Evolutionary conservation across 2,888 invertebrate genomes (phyloP), one percentile per base, ranked within the genome.

Genomic region (Rhagium mordax): DNA sequence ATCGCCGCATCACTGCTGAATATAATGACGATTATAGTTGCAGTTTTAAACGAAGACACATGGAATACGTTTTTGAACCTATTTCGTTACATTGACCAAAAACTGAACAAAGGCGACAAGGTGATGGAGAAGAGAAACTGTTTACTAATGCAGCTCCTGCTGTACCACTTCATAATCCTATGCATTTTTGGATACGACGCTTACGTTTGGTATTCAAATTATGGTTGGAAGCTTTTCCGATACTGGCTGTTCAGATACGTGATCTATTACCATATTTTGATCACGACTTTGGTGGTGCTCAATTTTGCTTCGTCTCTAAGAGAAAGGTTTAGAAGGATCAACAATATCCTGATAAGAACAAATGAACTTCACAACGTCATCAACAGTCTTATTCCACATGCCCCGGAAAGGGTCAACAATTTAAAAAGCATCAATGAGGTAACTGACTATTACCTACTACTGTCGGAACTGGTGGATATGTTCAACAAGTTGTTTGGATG

Each of bases 401-500:
- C 70, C 6, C 29, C 64, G 15, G 27, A 69, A 7, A 57, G 64
- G 61, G 60, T 77, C 27, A 67, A 75, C 24, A 77, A 77, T 27
- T 48, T 77, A 10, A 70, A 74, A 53, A 74, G 70, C 27, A 77
- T 75, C 29, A 75, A 74, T 24, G 75, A 75, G 53, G 77, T 77
- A 2, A 75, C 74, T 5, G 74, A 75, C 33, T 74, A 73, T 60
- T 77, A 77, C 41, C 55, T 77, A 10, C 20, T 77, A 15, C 41
- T 77, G 20, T 71, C 77, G 2, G 77, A 77, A 20, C 41, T 77
- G 49, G 77, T 77, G 15, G 74, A 77, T 41, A 75, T 77, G 74
- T 77, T 77, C 27, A 77, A 77, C 57, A 75, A 68, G 51, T 24
- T 77, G 6, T 75, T 77, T 57, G 77, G 77, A 8, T 77, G 77